A percentile compares a stretch with the other conserved stretches of the same genome.
These are phyloP conservation scores for Psophia crepitans DNA, from an alignment of 2,113 vertebrate species.

Conservation along the genomic window DNA sequence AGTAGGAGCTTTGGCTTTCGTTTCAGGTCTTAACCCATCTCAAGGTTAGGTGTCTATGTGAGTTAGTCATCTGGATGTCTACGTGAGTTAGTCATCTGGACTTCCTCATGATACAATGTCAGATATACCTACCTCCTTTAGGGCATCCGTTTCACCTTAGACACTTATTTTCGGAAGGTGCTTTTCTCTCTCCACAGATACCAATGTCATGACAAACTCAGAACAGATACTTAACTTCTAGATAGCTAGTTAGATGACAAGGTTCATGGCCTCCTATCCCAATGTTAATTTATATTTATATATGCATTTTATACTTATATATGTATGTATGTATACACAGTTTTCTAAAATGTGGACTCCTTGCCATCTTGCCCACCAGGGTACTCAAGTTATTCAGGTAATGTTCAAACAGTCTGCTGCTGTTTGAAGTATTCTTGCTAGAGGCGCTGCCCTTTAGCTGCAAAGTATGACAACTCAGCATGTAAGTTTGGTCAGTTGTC, in stretches of 20 bases:
- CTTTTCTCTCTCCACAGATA: neutral
- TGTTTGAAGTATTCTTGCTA: neutral
- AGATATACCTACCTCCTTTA: neutral
- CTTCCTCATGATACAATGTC: rapidly evolving
- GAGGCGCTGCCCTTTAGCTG: neutral
- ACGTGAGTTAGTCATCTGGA: neutral
- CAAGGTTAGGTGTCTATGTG: neutral
- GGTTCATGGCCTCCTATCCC: neutral
- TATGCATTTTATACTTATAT: neutral
- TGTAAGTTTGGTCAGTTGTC: neutral
- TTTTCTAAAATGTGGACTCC: neutral
- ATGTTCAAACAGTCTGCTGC: neutral
- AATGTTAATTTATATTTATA: neutral
- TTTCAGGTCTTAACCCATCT: neutral
- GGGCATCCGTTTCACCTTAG: neutral
- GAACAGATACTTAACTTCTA: neutral
- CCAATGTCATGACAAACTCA: neutral
- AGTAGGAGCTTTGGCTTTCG: neutral
- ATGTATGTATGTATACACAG: neutral
- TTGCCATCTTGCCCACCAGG: neutral
- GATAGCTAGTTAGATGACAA: neutral
- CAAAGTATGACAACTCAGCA: neutral
- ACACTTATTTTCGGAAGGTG: neutral
- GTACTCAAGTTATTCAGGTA: neutral
- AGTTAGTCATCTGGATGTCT: neutral